Evolutionary conservation across 2,113 vertebrate species (phyloP), one percentile per base, ranked within the genome.

Genomic region (Barbus barbus): DNA sequence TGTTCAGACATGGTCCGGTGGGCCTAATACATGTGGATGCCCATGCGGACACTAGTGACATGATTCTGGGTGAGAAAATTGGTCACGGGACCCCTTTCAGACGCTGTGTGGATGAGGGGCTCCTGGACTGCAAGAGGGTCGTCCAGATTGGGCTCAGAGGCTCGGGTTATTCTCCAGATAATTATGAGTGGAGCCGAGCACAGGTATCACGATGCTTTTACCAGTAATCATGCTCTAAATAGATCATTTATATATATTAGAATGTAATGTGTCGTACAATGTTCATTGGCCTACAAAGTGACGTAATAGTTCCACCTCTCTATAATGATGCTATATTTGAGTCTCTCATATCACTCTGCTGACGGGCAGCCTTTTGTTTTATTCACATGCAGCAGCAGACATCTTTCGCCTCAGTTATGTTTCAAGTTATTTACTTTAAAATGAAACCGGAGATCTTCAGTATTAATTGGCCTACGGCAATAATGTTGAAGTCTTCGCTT

Each of bases 11-110:
- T 0, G 98, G 98, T 6, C 95, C 98, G 0, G 88, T 99, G 87
- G 98, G 97, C 0, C 92, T 99, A 90, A 88, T 99, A 82, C 98
- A 99, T 0, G 96, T 99, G 86, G 98, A 99, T 0, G 98, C 98
- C 24, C 98, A 99, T 84, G 93, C 92, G 0, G 97, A 99, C 92
- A 98, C 96, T 0, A 90, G 91, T 0, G 96, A 97, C 75, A 14
- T 56, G 5, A 88, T 93, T 0, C 88, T 97, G 81, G 97, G 97
- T 12, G 96, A 98, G 93, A 96, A 91, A 91, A 94, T 99, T 31
- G 94, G 93, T 36, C 97, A 99, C 0, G 96, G 96, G 65, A 94
- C 95, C 0, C 94, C 97, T 0, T 98, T 99, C 93, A 95, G 96
- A 46, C 96, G 96, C 16, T 96, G 97, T 0, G 95, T 95, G 90